phyloP scores from a whole-genome alignment of 2,888 invertebrate species.

The Oscheius sp. region DNA sequence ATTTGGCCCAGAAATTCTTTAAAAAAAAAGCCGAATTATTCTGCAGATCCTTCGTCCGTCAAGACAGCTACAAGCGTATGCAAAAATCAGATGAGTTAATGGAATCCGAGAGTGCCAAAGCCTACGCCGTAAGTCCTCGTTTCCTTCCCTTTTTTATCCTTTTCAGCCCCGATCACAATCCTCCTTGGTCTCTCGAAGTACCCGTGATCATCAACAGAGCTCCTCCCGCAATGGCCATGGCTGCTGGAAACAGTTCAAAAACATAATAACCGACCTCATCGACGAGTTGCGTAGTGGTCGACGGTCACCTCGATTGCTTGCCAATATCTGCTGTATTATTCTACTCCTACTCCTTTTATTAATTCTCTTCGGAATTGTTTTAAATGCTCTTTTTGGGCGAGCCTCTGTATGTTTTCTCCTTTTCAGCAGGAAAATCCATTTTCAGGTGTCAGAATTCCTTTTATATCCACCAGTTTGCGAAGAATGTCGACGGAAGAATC shows the following conservation, averaged over 20 bases:
- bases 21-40: too few relatives aligned
- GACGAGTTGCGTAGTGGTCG: slow-evolving; percentile 58
- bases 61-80: slow-evolving; percentile 71
- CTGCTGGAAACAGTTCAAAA: slow-evolving; percentile 45
- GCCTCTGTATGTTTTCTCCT: slow-evolving; percentile 49
- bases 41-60: slow-evolving; percentile 68
- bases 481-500: slow-evolving; percentile 69
- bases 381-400: slow-evolving; percentile 64
- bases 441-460: slow-evolving; percentile 59
- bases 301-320: slow-evolving; percentile 59
- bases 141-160: slow-evolving; percentile 46
- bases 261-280: slow-evolving; percentile 41
- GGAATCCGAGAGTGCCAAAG: slow-evolving; percentile 30
- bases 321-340: slow-evolving; percentile 61
- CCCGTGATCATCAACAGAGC: slow-evolving; percentile 9
- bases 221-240: slow-evolving; percentile 36
- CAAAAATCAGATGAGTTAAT: slow-evolving; percentile 52
- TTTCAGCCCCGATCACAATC: slow-evolving; percentile 56
- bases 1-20: too few relatives aligned
- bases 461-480: slow-evolving; percentile 71
- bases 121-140: slow-evolving; percentile 34
- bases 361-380: slow-evolving; percentile 64
- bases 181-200: slow-evolving; percentile 52
- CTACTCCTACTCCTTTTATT: slow-evolving; percentile 65
- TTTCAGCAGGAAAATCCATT: background rate